Conservation (phyloP, 2,113 vertebrate genomes). For the Phalacrocorax brasilianus region DNA sequence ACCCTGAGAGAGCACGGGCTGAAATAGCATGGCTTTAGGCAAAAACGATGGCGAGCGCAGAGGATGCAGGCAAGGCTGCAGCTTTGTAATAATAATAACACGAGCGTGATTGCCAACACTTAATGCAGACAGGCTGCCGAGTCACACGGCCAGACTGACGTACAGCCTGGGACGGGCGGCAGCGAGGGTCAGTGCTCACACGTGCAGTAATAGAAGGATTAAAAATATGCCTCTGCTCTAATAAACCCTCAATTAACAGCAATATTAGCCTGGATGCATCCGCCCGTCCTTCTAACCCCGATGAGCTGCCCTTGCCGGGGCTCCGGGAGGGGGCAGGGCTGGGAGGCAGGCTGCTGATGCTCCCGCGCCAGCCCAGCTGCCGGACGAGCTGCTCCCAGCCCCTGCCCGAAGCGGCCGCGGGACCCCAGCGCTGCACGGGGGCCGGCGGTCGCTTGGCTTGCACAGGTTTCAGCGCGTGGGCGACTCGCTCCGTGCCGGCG, state of each 20-base stretch:
- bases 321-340: not conserved
- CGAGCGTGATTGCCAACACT: not conserved
- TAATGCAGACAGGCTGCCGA: not conserved
- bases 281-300: not conserved
- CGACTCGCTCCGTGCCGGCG: rapidly evolving
- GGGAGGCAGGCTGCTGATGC: not conserved
- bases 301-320: not conserved
- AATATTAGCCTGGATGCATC: not conserved
- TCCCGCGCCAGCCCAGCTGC: not conserved
- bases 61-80: not conserved
- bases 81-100: not conserved
- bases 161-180: not conserved
- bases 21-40: not conserved
- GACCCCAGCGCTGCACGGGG: rapidly evolving
- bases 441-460: rapidly evolving
- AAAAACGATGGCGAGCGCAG: rapidly evolving
- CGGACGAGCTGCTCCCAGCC: not conserved
- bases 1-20: not conserved
- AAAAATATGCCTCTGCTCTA: not conserved
- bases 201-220: not conserved
- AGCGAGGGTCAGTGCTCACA: not conserved
- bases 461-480: rapidly evolving
- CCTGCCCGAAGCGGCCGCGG: rapidly evolving
- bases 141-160: not conserved
- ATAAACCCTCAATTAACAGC: not conserved